Conservation (phyloP, 1,140 invertebrate species). For the Cardiocondyla obscurior region DNA sequence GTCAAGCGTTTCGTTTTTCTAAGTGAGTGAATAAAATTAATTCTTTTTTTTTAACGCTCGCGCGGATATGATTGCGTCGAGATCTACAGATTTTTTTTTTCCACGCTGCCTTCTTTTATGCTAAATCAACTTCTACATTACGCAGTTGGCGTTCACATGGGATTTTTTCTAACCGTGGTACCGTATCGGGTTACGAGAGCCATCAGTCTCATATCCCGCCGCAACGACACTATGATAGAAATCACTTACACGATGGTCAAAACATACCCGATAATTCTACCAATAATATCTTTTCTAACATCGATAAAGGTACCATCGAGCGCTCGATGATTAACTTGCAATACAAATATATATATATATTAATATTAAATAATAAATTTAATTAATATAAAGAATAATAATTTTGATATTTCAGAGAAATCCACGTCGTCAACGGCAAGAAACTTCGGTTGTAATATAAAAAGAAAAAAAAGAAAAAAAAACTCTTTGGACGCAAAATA, state of each 20-base stretch:
- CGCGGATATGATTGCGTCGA: neutral
- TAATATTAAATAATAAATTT: neutral
- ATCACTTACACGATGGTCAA: slow-evolving; percentile 70
- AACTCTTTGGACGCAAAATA: neutral
- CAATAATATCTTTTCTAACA: slow-evolving; percentile 67
- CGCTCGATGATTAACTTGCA: slow-evolving; percentile 69
- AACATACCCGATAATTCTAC: slow-evolving; percentile 66
- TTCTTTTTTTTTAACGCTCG: neutral
- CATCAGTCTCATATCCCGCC: slow-evolving; percentile 67
- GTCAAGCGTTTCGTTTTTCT: slow-evolving; percentile 65
- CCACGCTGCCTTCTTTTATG: neutral
- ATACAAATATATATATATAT: neutral
- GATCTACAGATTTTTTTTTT: neutral
- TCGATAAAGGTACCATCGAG: slow-evolving; percentile 58
- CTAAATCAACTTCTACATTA: neutral
- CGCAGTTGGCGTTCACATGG: slow-evolving; percentile 68
- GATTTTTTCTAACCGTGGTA: slow-evolving; percentile 71
- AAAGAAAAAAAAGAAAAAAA: no score
- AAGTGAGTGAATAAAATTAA: slow-evolving; percentile 66
- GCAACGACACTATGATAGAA: slow-evolving; percentile 61
- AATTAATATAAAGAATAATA: neutral
- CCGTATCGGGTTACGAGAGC: slow-evolving; percentile 71
- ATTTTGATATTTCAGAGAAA: slow-evolving; percentile 57
- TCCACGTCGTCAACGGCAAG: neutral
- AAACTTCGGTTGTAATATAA: neutral